These are phyloP conservation scores for Lynx canadensis DNA, from an alignment of 2,113 vertebrate genomes.

Conservation along the genomic window DNA sequence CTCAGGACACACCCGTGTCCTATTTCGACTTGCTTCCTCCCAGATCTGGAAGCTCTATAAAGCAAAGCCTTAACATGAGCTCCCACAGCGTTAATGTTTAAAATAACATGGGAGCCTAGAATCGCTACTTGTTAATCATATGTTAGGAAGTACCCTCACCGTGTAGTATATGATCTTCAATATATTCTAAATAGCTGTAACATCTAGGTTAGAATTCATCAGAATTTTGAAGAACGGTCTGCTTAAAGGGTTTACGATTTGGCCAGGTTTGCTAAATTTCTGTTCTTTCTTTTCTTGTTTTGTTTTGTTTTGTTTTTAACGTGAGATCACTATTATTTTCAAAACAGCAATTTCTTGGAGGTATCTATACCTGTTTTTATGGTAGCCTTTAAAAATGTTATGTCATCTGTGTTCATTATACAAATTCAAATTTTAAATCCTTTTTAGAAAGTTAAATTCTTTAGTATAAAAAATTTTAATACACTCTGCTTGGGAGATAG, in stretches of 20 bases:
- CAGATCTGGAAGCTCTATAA: background rate
- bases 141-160: background rate
- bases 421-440: background rate
- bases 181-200: background rate
- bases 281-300: background rate
- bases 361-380: background rate
- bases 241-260: background rate
- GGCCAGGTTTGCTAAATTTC: background rate
- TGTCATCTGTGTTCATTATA: background rate
- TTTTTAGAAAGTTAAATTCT: background rate
- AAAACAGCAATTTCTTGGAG: background rate
- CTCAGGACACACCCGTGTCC: background rate
- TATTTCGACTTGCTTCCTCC: background rate
- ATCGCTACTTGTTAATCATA: background rate
- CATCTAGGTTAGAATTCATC: background rate
- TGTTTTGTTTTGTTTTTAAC: background rate
- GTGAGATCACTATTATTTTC: background rate
- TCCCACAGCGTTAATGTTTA: background rate
- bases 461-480: conserved; percentile 32
- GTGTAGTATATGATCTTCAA: background rate
- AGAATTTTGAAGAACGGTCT: background rate
- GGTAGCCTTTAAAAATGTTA: background rate
- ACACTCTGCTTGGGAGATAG: conserved; percentile 53
- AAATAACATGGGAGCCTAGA: background rate
- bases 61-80: background rate